Percentiles rank a stretch among this genome's conserved stretches.
phyloP scores from a whole-genome alignment of 2,113 vertebrate genomes.

The Pelecanoides urinatrix region DNA sequence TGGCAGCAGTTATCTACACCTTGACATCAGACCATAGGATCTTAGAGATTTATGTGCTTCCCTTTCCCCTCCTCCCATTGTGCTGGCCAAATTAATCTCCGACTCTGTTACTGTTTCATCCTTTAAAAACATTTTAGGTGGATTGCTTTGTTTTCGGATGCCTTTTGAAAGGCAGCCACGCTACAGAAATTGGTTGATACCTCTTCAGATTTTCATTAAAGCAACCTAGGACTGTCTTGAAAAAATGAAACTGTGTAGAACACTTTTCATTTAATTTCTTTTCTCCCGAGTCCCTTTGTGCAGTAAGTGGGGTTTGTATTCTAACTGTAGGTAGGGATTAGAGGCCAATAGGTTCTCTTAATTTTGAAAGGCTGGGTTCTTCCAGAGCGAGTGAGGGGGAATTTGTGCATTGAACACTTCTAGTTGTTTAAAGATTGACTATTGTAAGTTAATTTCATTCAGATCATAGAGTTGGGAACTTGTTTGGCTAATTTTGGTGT shows the following conservation, averaged over 20 bases:
- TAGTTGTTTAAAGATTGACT: neutral
- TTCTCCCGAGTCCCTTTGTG: neutral
- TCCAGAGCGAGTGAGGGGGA: neutral
- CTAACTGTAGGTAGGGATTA: neutral
- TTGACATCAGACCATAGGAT: neutral
- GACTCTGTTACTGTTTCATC: neutral
- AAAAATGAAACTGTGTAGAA: neutral
- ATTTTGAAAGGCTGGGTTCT: neutral
- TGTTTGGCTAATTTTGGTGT: neutral
- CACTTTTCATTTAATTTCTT: neutral
- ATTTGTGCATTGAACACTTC: neutral
- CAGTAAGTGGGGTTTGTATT: neutral
- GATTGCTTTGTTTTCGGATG: neutral
- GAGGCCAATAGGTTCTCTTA: neutral
- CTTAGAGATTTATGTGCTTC: neutral
- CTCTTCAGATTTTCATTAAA: neutral
- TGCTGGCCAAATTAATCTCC: neutral
- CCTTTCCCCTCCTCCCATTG: neutral
- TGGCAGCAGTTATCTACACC: neutral
- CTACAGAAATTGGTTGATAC: neutral
- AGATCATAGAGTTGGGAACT: neutral
- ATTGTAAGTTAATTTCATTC: neutral
- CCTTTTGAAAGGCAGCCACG: neutral
- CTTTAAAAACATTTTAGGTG: neutral
- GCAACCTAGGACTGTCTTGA: neutral